Conservation (phyloP, 2,888 invertebrate genomes). For the Cosmia pyralina region DNA sequence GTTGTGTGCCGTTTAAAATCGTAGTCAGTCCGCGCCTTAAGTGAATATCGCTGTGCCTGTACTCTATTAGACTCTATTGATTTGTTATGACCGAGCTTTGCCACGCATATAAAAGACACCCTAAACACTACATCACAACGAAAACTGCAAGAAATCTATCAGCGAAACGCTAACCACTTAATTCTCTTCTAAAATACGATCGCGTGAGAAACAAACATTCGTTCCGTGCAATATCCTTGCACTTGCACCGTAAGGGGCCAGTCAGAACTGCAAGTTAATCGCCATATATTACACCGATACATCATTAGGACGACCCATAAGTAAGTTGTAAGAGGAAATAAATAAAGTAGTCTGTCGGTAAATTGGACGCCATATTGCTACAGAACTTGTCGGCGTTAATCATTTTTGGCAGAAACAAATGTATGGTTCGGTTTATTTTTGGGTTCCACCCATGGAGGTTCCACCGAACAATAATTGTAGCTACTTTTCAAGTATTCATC, state of each 20-base stretch:
- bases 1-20: too few relatives aligned
- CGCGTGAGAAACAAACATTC: constrained; percentile 83
- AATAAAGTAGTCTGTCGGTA: constrained; percentile 69
- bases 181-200: constrained; percentile 79
- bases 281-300: constrained; percentile 78
- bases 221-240: constrained; percentile 72
- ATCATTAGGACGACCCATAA: constrained; percentile 77
- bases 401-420: constrained; percentile 64
- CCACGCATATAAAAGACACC: constrained; percentile 1
- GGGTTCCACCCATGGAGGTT: too few relatives aligned
- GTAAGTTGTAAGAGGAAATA: constrained; percentile 72
- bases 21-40: too few relatives aligned
- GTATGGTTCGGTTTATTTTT: constrained; percentile 22
- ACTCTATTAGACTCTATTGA: not conserved
- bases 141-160: constrained; percentile 47
- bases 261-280: constrained; percentile 86
- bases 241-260: constrained; percentile 78
- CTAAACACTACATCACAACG: constrained; percentile 2
- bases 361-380: constrained; percentile 69
- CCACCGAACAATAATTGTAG: not conserved
- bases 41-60: not conserved
- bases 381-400: constrained; percentile 67
- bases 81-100: not conserved
- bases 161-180: constrained; percentile 73
- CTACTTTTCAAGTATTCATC: not conserved